Percentiles rank a stretch among this genome's conserved stretches.
Conservation (phyloP, 2,888 invertebrate genomes). For the Lasioglossum leucozonium region DNA sequence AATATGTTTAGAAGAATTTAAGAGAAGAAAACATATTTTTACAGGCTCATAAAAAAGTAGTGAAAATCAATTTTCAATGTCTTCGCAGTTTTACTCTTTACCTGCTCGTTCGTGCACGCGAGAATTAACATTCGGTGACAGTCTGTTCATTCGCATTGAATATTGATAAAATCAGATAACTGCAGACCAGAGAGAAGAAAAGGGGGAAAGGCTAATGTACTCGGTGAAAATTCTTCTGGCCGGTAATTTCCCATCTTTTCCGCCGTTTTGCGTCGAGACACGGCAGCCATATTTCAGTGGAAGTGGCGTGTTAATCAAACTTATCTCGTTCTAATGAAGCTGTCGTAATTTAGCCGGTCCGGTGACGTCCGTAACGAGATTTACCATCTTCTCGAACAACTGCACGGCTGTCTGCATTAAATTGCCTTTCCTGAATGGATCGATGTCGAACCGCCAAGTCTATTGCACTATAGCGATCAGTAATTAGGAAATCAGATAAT, state of each 20-base stretch:
- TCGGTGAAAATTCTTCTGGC: not conserved
- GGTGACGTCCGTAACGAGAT: conserved; percentile 34
- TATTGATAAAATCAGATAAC: not conserved
- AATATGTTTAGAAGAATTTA: too few species aligned
- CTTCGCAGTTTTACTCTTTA: too few species aligned
- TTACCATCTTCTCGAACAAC: conserved; percentile 22
- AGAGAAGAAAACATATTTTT: too few species aligned
- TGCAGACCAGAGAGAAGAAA: not conserved
- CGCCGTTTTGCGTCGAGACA: not conserved
- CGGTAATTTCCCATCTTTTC: not conserved
- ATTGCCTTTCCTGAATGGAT: conserved; percentile 23
- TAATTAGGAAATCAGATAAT: not conserved
- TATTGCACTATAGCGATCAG: not conserved
- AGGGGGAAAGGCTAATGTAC: not conserved
- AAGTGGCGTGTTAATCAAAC: conserved; percentile 48
- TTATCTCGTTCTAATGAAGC: conserved; percentile 49
- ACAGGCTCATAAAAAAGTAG: too few species aligned
- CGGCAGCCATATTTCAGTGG: conserved; percentile 12
- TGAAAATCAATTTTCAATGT: too few species aligned
- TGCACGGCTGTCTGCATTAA: conserved; percentile 14
- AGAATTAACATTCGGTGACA: not conserved
- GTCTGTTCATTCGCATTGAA: not conserved
- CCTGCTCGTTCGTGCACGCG: too few species aligned
- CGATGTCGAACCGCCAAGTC: conserved; percentile 14
- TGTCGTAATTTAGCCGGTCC: conserved; percentile 37